Percentiles rank a stretch among this genome's conserved stretches.
Evolutionary conservation across 1,140 invertebrate species (phyloP).

Genomic region (Ditylenchus dipsaci): DNA sequence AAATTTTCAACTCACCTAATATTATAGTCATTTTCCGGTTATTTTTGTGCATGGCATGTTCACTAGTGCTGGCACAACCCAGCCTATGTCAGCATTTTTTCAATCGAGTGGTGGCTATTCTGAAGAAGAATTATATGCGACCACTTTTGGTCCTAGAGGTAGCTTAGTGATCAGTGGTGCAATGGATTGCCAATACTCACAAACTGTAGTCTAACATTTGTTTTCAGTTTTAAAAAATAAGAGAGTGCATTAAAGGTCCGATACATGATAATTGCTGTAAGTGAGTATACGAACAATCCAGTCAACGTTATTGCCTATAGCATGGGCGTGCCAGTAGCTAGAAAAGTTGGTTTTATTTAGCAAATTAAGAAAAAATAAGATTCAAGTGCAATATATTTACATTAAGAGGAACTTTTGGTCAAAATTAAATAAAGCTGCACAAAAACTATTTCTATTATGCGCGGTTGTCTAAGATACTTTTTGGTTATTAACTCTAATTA

Average conservation of each 20-base stretch:
- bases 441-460: no score
- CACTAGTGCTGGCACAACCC: slow-evolving; percentile 11
- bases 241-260: slow-evolving; percentile 14
- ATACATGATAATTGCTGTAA: slow-evolving; percentile 32
- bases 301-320: slow-evolving; percentile 38
- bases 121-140: slow-evolving; percentile 11
- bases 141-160: slow-evolving; percentile 7
- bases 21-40: slow-evolving; percentile 7
- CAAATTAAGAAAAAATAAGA: background rate
- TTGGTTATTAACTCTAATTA: no score
- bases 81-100: slow-evolving; percentile 5
- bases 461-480: no score
- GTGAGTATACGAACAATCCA: slow-evolving; percentile 29
- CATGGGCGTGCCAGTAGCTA: slow-evolving; percentile 26
- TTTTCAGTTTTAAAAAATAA: background rate
- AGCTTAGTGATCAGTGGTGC: background rate
- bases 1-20: background rate
- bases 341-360: slow-evolving; percentile 16
- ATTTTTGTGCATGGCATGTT: slow-evolving; percentile 18
- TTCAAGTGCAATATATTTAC: background rate
- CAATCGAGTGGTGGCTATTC: slow-evolving; percentile 1
- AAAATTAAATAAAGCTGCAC: no score
- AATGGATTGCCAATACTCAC: slow-evolving; percentile 18
- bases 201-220: background rate
- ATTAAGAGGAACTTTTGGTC: no score